These are phyloP conservation scores for Erynnis tages DNA, from an alignment of 2,888 invertebrate genomes.

Conservation along the genomic window DNA sequence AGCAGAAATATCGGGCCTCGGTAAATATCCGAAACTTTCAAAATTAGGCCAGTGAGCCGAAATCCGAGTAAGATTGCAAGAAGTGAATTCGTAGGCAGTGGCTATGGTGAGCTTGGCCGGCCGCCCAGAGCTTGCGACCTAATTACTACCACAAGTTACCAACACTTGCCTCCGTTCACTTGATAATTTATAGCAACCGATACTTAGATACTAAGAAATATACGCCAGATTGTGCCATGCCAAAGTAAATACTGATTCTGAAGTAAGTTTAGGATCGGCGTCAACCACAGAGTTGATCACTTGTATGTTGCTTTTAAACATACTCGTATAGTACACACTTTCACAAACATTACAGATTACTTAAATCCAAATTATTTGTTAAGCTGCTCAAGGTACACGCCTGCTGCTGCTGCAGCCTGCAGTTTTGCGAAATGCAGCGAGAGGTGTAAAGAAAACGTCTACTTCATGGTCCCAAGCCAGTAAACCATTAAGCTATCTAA, in stretches of 20 bases:
- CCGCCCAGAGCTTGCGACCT: slow-evolving; percentile 34
- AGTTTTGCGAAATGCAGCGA: too few species aligned
- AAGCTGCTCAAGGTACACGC: too few species aligned
- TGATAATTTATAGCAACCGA: slow-evolving; percentile 17
- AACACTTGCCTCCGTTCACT: slow-evolving; percentile 11
- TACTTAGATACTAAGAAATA: slow-evolving; percentile 4
- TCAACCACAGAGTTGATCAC: too few species aligned
- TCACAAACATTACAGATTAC: too few species aligned
- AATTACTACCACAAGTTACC: slow-evolving; percentile 28
- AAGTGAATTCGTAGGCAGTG: slow-evolving; percentile 8
- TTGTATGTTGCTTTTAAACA: too few species aligned
- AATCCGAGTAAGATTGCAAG: slow-evolving; percentile 8
- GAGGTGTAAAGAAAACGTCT: too few species aligned
- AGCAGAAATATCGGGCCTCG: neutral
- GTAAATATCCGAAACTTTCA: slow-evolving; percentile 18
- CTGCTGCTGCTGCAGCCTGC: too few species aligned
- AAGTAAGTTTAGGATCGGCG: too few species aligned
- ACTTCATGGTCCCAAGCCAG: too few species aligned
- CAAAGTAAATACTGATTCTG: neutral
- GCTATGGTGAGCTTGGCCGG: slow-evolving; percentile 33
- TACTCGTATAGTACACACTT: too few species aligned
- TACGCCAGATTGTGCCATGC: neutral
- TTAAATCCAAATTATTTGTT: too few species aligned
- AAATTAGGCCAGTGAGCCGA: slow-evolving; percentile 2
- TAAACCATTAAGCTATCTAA: too few species aligned